Conservation (phyloP, 2,888 invertebrate species). For the Netelia melanura region DNA sequence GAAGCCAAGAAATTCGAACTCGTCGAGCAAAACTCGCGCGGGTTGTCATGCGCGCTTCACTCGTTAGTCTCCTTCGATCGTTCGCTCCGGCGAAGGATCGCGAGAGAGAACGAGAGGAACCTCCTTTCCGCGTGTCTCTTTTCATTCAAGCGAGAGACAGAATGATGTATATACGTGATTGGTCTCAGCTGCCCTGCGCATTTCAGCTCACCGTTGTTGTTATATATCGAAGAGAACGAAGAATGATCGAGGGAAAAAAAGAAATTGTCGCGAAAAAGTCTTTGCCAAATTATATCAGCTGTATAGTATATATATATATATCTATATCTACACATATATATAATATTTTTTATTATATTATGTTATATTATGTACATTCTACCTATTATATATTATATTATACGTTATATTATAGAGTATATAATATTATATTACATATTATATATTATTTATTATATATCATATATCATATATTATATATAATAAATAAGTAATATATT, state of each 20-base stretch:
- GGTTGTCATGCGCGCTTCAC: slow-evolving; percentile 67
- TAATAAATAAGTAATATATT: too few species aligned
- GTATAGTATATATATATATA: too few species aligned
- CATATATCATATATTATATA: too few species aligned
- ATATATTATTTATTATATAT: too few species aligned
- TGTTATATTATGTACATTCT: too few species aligned
- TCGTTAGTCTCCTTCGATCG: slow-evolving; percentile 70
- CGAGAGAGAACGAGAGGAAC: slow-evolving; percentile 31
- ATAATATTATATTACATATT: too few species aligned
- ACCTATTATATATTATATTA: too few species aligned
- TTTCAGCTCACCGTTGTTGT: neutral
- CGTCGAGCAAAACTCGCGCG: slow-evolving; percentile 47
- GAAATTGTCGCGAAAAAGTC: slow-evolving; percentile 30
- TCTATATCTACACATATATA: too few species aligned
- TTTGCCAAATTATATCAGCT: neutral
- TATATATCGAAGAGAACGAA: slow-evolving; percentile 17
- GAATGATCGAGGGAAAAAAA: slow-evolving; percentile 27
- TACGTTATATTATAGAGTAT: too few species aligned
- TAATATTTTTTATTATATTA: too few species aligned
- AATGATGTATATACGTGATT: slow-evolving; percentile 52
- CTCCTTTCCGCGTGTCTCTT: slow-evolving; percentile 46
- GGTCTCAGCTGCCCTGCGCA: slow-evolving; percentile 51
- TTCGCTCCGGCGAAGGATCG: slow-evolving; percentile 28
- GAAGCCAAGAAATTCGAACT: slow-evolving; percentile 41
- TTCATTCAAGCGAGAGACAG: slow-evolving; percentile 29